Conservation (phyloP, 2,888 invertebrate species). For the Drosophila greeni region DNA sequence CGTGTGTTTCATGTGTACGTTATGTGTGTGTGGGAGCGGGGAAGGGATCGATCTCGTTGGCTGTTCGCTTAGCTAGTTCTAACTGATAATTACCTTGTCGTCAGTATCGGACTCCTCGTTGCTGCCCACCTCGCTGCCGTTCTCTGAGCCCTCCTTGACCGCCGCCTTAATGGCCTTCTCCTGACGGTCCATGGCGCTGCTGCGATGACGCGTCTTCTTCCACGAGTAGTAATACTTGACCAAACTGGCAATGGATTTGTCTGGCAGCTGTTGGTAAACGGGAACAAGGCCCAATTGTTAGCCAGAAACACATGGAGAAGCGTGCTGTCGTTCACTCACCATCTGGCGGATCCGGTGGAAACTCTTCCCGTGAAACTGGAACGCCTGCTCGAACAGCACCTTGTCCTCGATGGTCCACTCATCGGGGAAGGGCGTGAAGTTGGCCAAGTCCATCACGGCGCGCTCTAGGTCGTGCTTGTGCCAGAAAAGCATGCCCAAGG, state of each 20-base stretch:
- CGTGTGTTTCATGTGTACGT: slow-evolving; percentile 1
- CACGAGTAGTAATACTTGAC: slow-evolving; percentile 99
- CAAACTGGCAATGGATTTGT: slow-evolving; percentile 96
- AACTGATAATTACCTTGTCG: slow-evolving; percentile 85
- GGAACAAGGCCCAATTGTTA: slow-evolving; percentile 2
- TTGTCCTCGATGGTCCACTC: slow-evolving; percentile 99
- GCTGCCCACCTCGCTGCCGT: slow-evolving; percentile 89
- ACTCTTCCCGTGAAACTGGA: slow-evolving; percentile 98
- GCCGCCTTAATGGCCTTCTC: slow-evolving; percentile 80
- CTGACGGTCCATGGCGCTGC: slow-evolving; percentile 95
- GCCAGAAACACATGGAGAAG: neutral
- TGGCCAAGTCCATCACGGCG: slow-evolving; percentile 94
- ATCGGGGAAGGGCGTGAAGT: slow-evolving; percentile 98
- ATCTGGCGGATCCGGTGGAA: slow-evolving; percentile 98
- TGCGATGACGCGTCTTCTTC: slow-evolving; percentile 96
- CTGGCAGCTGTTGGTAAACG: slow-evolving; percentile 86
- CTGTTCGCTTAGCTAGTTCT: slow-evolving; percentile 41
- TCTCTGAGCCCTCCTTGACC: slow-evolving; percentile 84
- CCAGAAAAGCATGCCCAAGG: slow-evolving; percentile 98
- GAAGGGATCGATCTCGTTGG: slow-evolving; percentile 25
- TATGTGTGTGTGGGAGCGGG: slow-evolving; percentile 11
- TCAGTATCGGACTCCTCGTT: slow-evolving; percentile 93
- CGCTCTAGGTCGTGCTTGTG: slow-evolving; percentile 96
- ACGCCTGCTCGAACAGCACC: slow-evolving; percentile 98
- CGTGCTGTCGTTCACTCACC: slow-evolving; percentile 82